phyloP scores from a whole-genome alignment of 2,113 vertebrate species.

The Triplophysa dalaica region DNA sequence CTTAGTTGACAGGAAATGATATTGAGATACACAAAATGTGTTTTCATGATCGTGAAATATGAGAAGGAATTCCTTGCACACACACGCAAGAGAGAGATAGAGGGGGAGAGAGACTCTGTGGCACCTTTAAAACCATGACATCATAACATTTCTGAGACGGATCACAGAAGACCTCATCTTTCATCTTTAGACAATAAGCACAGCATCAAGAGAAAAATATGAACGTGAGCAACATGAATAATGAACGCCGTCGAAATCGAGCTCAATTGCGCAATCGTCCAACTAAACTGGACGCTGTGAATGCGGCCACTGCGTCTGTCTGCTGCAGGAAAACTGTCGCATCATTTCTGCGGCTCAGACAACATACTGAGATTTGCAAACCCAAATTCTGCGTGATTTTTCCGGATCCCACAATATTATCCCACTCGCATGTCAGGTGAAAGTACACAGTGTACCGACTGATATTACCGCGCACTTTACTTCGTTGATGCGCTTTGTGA shows the following conservation, averaged over 20 bases:
- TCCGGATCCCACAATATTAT: neutral
- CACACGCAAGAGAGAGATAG: slow-evolving; percentile 20
- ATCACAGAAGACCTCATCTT: slow-evolving; percentile 4
- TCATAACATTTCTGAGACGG: slow-evolving; percentile 65
- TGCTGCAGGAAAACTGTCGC: slow-evolving; percentile 47
- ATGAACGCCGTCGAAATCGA: slow-evolving; percentile 1
- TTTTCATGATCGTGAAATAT: slow-evolving; percentile 10
- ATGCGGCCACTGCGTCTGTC: slow-evolving; percentile 53
- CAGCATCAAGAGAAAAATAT: slow-evolving; percentile 8
- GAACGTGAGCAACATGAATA: slow-evolving; percentile 10
- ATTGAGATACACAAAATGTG: neutral
- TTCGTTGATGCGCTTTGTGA: neutral
- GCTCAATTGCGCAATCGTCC: slow-evolving; percentile 1
- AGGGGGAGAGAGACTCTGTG: slow-evolving; percentile 47
- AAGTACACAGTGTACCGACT: neutral
- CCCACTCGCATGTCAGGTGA: neutral
- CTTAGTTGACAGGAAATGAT: no score
- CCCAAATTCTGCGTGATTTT: neutral
- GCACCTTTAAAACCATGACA: slow-evolving; percentile 72
- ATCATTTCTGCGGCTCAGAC: slow-evolving; percentile 31
- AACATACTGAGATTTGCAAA: neutral
- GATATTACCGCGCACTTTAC: neutral
- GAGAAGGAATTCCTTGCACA: neutral
- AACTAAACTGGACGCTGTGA: slow-evolving; percentile 17
- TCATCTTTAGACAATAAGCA: slow-evolving; percentile 15